phyloP scores from a whole-genome alignment of 2,888 invertebrate species.

The Philereme vetulata region DNA sequence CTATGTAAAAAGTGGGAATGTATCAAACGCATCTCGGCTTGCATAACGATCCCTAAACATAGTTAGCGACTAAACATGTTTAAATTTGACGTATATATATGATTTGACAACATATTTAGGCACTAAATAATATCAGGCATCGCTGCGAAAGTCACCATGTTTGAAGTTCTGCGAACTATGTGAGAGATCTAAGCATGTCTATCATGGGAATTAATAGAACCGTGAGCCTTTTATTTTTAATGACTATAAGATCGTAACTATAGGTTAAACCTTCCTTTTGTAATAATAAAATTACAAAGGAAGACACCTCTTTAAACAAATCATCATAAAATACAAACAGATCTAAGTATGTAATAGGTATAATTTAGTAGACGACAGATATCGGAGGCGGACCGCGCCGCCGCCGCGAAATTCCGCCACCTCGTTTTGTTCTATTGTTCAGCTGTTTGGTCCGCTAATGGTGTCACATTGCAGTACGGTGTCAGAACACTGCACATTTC shows the following conservation, averaged over 20 bases:
- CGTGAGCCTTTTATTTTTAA: no score
- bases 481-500: conserved; percentile 51
- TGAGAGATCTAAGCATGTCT: no score
- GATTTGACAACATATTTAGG: no score
- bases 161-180: no score
- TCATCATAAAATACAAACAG: conserved; percentile 7
- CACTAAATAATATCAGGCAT: no score
- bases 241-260: background rate
- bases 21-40: no score
- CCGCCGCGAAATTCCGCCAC: conserved; percentile 67
- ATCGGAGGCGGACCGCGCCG: conserved; percentile 36
- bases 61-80: no score
- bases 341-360: conserved; percentile 5
- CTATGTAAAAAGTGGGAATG: no score
- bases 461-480: conserved; percentile 78
- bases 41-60: no score
- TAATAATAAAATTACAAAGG: background rate
- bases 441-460: conserved; percentile 67
- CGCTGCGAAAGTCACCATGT: no score
- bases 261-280: background rate
- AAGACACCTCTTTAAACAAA: conserved; percentile 2
- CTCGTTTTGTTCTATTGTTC: conserved; percentile 69
- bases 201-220: no score
- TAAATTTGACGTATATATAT: no score
- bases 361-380: conserved; percentile 33